Conservation (phyloP, 2,113 vertebrate species). For the Macroglossus sobrinus region DNA sequence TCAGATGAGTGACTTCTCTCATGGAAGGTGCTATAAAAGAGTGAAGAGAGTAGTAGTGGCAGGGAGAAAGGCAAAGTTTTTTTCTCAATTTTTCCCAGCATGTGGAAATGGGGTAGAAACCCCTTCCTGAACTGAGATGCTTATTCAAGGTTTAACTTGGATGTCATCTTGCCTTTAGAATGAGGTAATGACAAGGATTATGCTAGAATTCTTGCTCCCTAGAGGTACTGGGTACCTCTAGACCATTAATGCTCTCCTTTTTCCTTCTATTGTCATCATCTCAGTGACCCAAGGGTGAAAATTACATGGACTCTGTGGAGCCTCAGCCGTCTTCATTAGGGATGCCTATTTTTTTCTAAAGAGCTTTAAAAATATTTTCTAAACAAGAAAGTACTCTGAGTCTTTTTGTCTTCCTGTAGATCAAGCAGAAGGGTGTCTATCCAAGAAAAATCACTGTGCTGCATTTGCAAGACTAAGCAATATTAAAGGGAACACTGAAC, state of each 20-base stretch:
- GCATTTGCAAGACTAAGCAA: neutral
- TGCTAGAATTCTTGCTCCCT: neutral
- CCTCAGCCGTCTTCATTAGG: neutral
- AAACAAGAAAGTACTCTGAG: neutral
- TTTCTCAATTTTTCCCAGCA: neutral
- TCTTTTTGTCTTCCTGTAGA: neutral
- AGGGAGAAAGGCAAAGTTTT: neutral
- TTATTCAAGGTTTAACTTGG: neutral
- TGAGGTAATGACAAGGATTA: neutral
- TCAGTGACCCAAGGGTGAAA: neutral
- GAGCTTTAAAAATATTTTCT: neutral
- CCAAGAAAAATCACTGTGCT: neutral
- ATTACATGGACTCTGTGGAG: neutral
- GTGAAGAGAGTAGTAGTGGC: neutral
- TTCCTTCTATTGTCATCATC: neutral
- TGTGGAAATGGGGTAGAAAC: neutral
- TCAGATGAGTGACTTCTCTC: neutral
- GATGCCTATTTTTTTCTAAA: neutral
- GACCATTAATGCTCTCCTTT: neutral
- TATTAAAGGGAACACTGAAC: neutral
- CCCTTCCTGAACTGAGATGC: neutral
- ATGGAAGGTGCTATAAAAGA: neutral
- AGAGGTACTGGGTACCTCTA: neutral
- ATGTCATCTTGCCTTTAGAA: neutral
- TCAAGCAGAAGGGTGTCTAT: neutral